Conservation (phyloP, 2,888 invertebrate species). For the Polylopha cassiicola region DNA sequence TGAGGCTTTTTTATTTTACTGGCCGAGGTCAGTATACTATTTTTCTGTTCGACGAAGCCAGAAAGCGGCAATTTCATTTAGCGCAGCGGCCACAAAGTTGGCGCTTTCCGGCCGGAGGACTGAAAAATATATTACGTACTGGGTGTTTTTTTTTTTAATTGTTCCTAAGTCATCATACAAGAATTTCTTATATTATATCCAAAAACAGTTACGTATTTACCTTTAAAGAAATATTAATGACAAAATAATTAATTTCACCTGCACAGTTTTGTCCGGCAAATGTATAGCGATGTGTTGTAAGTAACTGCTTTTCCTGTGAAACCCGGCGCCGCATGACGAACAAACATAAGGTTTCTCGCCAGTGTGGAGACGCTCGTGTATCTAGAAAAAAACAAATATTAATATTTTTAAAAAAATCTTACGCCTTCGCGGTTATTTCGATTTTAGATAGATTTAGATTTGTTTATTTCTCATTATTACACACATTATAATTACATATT, state of each 20-base stretch:
- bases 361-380: constrained; percentile 52
- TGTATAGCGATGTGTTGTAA: constrained; percentile 64
- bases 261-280: constrained; percentile 60
- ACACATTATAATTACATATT: too few species aligned
- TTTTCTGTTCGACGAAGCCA: too few species aligned
- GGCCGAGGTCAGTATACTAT: too few species aligned
- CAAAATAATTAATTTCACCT: constrained; percentile 35
- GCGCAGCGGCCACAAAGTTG: too few species aligned
- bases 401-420: not conserved
- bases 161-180: too few species aligned
- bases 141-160: too few species aligned
- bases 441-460: not conserved
- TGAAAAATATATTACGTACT: too few species aligned
- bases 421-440: not conserved
- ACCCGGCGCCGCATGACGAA: constrained; percentile 87
- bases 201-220: too few species aligned
- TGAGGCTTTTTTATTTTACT: too few species aligned
- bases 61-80: too few species aligned
- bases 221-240: not conserved
- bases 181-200: too few species aligned
- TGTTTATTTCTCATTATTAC: not conserved
- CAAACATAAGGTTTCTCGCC: constrained; percentile 89
- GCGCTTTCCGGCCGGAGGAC: too few species aligned
- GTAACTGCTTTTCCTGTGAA: constrained; percentile 61
- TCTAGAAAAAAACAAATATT: constrained; percentile 30